Conservation (phyloP, 64 coral and sea anemone species). For the Pocillopora damicornis region DNA sequence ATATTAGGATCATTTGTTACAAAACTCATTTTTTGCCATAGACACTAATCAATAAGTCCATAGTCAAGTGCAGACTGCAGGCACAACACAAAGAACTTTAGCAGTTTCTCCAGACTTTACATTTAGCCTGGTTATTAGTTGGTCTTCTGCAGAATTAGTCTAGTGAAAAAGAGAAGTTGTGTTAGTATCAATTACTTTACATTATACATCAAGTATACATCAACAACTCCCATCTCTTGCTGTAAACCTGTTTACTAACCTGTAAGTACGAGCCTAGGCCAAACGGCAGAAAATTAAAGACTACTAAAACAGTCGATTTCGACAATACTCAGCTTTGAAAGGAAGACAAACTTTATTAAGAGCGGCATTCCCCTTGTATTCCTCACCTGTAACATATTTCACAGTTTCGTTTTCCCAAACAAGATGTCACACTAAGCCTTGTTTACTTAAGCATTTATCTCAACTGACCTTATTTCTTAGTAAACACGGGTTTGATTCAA, state of each 20-base stretch:
- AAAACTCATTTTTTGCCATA: slow-evolving; percentile 44
- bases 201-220: background rate
- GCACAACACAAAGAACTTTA: slow-evolving; percentile 1
- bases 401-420: no score
- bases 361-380: no score
- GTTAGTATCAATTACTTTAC: slow-evolving; percentile 22
- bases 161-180: slow-evolving; percentile 33
- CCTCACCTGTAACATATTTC: no score
- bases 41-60: background rate
- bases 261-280: no score
- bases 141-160: slow-evolving; percentile 35
- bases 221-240: no score
- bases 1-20: slow-evolving; percentile 65
- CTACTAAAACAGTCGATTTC: background rate
- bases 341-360: no score
- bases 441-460: no score
- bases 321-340: no score
- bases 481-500: background rate
- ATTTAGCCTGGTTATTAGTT: slow-evolving; percentile 27
- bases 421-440: no score
- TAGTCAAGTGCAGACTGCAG: background rate
- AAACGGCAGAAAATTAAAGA: background rate
- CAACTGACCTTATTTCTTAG: no score
- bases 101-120: background rate
- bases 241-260: no score